These are phyloP conservation scores for Petrolisthes manimaculis DNA, from an alignment of 2,888 invertebrate genomes.

Conservation along the genomic window DNA sequence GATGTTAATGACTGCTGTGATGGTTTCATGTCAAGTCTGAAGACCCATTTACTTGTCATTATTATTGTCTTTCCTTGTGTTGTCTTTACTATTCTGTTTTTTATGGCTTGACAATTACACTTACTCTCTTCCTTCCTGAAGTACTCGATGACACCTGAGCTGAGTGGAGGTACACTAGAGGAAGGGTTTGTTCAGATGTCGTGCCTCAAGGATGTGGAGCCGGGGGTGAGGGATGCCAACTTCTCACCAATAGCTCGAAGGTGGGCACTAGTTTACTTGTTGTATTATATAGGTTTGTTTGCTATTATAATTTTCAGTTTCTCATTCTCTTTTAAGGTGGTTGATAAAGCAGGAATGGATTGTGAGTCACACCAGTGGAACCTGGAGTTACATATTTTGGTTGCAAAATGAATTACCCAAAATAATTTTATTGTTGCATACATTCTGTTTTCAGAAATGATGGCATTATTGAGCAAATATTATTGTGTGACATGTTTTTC, in stretches of 20 bases:
- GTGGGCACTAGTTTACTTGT: constrained; percentile 13
- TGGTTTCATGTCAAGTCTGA: too few species aligned
- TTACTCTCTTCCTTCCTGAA: constrained; percentile 15
- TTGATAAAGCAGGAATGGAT: background rate
- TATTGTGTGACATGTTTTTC: too few species aligned
- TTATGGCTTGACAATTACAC: too few species aligned
- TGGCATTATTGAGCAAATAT: too few species aligned
- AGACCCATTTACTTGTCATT: background rate
- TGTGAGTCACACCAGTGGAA: too few species aligned
- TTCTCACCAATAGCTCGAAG: constrained; percentile 53
- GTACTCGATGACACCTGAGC: constrained; percentile 62
- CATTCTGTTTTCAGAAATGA: too few species aligned
- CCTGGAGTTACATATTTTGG: too few species aligned
- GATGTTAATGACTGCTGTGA: too few species aligned
- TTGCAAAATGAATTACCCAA: too few species aligned
- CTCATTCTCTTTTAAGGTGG: background rate
- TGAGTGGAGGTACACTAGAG: constrained; percentile 59
- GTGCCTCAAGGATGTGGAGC: constrained; percentile 62
- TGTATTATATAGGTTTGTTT: background rate
- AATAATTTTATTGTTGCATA: too few species aligned
- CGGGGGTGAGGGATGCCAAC: constrained; percentile 57
- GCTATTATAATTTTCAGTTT: background rate
- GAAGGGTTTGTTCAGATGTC: constrained; percentile 64
- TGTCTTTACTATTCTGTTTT: background rate
- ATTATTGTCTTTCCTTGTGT: background rate